Base-by-base conservation (phyloP, 2,888 invertebrate species). In the Dinocampus coccinellae region DNA sequence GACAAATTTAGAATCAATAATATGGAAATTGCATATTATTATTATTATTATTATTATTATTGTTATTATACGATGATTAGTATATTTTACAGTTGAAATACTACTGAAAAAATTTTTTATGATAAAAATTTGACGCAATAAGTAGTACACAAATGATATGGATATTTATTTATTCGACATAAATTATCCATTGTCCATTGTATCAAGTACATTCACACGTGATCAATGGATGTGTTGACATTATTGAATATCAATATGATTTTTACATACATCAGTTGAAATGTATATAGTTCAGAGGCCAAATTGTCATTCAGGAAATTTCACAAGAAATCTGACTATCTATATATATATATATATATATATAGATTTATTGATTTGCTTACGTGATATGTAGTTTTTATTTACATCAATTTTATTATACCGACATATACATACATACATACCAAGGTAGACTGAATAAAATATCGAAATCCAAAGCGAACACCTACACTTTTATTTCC, bases 1-100 rank as follows among this genome's bases (percentile, higher is more conserved):
- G 29, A 33, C 58, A 33, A n/a, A 58, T 58, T 34, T 26, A 57
- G 29, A 29, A 58, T 58, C 29, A 34, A 58, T 58, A n/a, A 16
- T 13, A 29, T 22, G 57, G 47, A 7, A 47, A 47, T 16, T 47
- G 47, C 47, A 47, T 47, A 47, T 47, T n/a, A 7, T 47, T 7
- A n/a, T 16, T 16, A 16, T 16, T 36, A 10, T 47, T 2, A 16
- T 16, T 16, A n/a, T 47, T n/a, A 39, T 13, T 39, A n/a, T n/a
- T n/a, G n/a, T n/a, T 39, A n/a, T 13, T 39, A 6, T 47, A 9
- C 16, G n/a, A 7, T 47, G 6, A 47, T n/a, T 47, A 16, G 9
- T 47, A 47, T 47, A 7, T n/a, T n/a, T n/a, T 3, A 47, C 9
- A 9, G 7, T 20, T 47, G 47, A 9, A 47, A 47, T 47, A 47